A percentile compares a stretch with the other conserved stretches of the same genome.
These are phyloP conservation scores for Condylura cristata DNA, from an alignment of 2,113 vertebrate species.

Conservation along the genomic window DNA sequence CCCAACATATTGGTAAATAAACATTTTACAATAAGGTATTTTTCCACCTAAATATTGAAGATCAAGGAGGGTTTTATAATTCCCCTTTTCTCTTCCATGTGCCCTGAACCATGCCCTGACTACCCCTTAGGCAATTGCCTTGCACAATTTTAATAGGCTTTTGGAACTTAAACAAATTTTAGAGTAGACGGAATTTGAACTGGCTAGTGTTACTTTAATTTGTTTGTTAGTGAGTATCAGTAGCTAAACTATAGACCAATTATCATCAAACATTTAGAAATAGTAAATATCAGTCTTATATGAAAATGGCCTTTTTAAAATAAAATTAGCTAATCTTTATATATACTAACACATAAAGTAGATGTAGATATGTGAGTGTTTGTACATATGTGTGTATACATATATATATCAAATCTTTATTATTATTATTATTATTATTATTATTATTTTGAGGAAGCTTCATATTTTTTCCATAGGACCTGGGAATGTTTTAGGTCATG, in stretches of 20 bases:
- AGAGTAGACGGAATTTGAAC: background rate
- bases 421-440: too few relatives aligned
- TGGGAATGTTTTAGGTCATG: too few relatives aligned
- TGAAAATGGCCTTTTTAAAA: background rate
- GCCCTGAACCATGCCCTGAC: background rate
- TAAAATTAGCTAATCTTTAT: too few relatives aligned
- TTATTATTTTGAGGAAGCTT: too few relatives aligned
- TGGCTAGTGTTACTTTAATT: background rate
- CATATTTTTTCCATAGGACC: too few relatives aligned
- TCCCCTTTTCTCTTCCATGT: conserved; percentile 9
- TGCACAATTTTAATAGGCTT: background rate
- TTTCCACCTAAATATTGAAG: background rate
- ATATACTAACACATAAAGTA: too few relatives aligned
- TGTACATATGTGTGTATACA: too few relatives aligned
- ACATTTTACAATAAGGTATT: background rate
- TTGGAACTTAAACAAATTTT: background rate
- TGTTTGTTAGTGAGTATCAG: background rate
- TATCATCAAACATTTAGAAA: background rate
- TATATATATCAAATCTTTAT: too few relatives aligned
- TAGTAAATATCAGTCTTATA: background rate
- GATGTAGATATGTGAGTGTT: too few relatives aligned
- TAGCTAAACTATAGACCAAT: background rate
- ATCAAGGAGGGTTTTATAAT: background rate
- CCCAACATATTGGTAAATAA: background rate
- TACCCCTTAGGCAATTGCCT: background rate